Evolutionary conservation across 2,888 invertebrate species (phyloP).

Genomic region (Dynastes tityus): DNA sequence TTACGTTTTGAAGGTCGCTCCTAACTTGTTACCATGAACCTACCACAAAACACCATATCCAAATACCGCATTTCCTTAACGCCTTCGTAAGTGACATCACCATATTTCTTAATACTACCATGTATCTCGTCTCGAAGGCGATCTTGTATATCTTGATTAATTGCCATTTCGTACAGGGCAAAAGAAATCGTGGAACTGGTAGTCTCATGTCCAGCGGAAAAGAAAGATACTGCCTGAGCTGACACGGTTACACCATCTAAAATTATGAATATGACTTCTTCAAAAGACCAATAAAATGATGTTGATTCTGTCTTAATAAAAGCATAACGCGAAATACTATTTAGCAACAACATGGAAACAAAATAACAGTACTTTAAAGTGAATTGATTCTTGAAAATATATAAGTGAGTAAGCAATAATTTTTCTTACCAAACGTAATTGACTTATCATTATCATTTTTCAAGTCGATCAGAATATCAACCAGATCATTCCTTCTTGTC

Average conservation of each 20-base stretch:
- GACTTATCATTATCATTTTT: constrained; percentile 55
- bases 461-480: constrained; percentile 69
- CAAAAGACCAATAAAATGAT: too few relatives aligned
- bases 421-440: constrained; percentile 57
- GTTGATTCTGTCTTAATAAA: too few relatives aligned
- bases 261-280: neutral
- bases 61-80: constrained; percentile 72
- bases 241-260: constrained; percentile 60
- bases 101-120: constrained; percentile 62
- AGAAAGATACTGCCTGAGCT: constrained; percentile 71
- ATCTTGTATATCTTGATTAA: constrained; percentile 69
- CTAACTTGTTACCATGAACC: constrained; percentile 13
- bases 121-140: constrained; percentile 70
- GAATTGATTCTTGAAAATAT: neutral
- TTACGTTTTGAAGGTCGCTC: too few relatives aligned
- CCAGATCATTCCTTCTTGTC: constrained; percentile 68
- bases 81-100: constrained; percentile 69
- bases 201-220: constrained; percentile 73
- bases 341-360: too few relatives aligned
- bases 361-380: too few relatives aligned
- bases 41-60: constrained; percentile 71
- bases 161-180: constrained; percentile 70
- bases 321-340: too few relatives aligned
- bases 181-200: constrained; percentile 71
- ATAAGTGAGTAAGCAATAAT: neutral